Evolutionary conservation across 2,888 invertebrate species (phyloP), one percentile per base, ranked within the genome.

Genomic region (Iselma pallidipennis): DNA sequence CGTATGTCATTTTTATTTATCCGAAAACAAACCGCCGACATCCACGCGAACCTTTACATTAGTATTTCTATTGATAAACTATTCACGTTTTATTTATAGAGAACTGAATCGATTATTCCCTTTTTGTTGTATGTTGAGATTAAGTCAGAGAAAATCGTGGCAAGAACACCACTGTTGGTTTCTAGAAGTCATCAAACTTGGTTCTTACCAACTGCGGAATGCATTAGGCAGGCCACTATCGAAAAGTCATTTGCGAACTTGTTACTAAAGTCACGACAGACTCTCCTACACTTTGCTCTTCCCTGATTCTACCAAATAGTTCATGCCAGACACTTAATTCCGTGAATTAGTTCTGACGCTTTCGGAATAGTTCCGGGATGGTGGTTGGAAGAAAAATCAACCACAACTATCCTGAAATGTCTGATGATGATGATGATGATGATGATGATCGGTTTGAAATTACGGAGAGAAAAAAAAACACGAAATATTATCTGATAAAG

Each of bases 191-290:
- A 67, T 72, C 71, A 70, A 73, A 73, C 69, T 74, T 73, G 70
- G 73, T 70, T 74, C 70, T 71, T 65, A 64, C 66, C 71, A 70
- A 73, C 71, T 71, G 69, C 69, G 66, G 67, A 71, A 72, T 73
- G 71, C 72, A 74, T 73, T 71, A 70, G 67, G 61, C 61, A 65
- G 66, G 67, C 70, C 68, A 70, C 73, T 72, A 74, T 74, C 71
- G 71, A 70, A 74, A 72, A 71, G 73, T 70, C 71, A 73, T 74
- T 74, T 73, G 70, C 69, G 67, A 73, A 71, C 69, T 71, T 72
- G 66, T 68, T 67, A 62, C 68, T 57, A 37, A 63, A 68, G 65
- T 69, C 69, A 69, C 69, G 65, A 65, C 66, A 66, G 50, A 55
- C 48, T 49, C 29, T 14, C n/a, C 25, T 42, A 37, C 33, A 54